Evolutionary conservation across 2,888 invertebrate species (phyloP).

Genomic region (Spodoptera littoralis): DNA sequence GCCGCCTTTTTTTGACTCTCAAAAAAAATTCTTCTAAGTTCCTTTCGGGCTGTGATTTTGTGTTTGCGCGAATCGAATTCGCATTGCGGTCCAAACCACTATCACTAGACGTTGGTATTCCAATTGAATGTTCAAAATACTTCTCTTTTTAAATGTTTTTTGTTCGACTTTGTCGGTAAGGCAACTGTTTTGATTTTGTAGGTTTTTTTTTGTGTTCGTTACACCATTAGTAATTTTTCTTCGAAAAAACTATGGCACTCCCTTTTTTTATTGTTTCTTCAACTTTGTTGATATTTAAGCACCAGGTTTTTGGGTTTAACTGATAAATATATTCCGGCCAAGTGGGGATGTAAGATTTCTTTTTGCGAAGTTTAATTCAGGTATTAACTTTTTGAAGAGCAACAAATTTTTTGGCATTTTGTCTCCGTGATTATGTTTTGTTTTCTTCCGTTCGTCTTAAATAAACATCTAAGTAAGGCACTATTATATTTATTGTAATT

Average conservation of each 20-base stretch:
- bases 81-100: conserved; percentile 79
- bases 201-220: conserved; percentile 45
- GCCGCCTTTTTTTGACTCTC: no score
- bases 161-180: conserved; percentile 85
- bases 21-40: conserved; percentile 68
- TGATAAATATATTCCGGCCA: conserved; percentile 84
- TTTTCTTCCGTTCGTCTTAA: conserved; percentile 74
- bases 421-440: conserved; percentile 81
- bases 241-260: conserved; percentile 82
- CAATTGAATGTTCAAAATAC: conserved; percentile 56
- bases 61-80: conserved; percentile 78
- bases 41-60: conserved; percentile 75
- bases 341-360: conserved; percentile 83
- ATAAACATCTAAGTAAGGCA: conserved; percentile 82
- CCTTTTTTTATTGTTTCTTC: conserved; percentile 65
- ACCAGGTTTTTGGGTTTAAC: conserved; percentile 72
- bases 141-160: conserved; percentile 55
- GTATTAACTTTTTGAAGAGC: conserved; percentile 86
- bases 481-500: conserved; percentile 75
- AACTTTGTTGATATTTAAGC: conserved; percentile 80
- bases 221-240: conserved; percentile 77
- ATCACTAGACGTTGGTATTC: conserved; percentile 73
- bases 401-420: conserved; percentile 87
- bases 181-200: conserved; percentile 70
- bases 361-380: conserved; percentile 85